phyloP scores from a whole-genome alignment of 1,140 invertebrate genomes.

The Agrypnia vestita region DNA sequence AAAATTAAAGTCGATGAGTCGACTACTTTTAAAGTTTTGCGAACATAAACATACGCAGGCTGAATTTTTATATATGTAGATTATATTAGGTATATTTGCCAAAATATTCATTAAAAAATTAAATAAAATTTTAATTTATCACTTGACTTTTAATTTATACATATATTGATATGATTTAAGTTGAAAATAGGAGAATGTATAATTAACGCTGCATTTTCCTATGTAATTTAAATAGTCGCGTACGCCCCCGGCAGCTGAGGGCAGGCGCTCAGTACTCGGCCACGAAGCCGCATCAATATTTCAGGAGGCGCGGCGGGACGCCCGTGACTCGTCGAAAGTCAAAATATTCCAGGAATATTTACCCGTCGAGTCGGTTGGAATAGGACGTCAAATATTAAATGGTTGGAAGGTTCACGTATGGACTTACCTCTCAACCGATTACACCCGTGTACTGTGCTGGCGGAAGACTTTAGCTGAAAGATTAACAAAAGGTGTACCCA shows the following conservation, averaged over 20 bases:
- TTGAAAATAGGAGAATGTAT: too few species aligned
- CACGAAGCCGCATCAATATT: conserved; percentile 44
- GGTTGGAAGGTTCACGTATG: conserved; percentile 30
- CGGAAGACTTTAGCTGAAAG: not conserved
- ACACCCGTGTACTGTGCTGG: not conserved
- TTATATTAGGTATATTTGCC: too few species aligned
- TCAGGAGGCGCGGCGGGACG: conserved; percentile 25
- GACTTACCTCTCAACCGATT: conserved; percentile 2
- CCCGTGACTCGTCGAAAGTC: conserved; percentile 28
- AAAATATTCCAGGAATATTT: conserved; percentile 36
- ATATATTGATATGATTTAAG: too few species aligned
- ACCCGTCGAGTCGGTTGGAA: conserved; percentile 7
- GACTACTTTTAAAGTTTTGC: too few species aligned
- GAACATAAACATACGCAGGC: too few species aligned
- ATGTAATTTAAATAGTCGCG: conserved; percentile 28
- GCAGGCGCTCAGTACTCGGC: not conserved
- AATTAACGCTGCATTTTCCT: conserved; percentile 24
- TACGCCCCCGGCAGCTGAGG: conserved; percentile 1
- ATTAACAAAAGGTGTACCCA: too few species aligned
- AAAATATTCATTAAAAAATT: too few species aligned
- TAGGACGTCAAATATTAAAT: conserved; percentile 43
- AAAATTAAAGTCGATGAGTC: too few species aligned
- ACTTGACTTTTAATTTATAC: too few species aligned
- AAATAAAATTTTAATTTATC: too few species aligned
- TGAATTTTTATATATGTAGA: too few species aligned